Conservation (phyloP, 2,797 vertebrate species). For the Rhabdomys pumilio region DNA sequence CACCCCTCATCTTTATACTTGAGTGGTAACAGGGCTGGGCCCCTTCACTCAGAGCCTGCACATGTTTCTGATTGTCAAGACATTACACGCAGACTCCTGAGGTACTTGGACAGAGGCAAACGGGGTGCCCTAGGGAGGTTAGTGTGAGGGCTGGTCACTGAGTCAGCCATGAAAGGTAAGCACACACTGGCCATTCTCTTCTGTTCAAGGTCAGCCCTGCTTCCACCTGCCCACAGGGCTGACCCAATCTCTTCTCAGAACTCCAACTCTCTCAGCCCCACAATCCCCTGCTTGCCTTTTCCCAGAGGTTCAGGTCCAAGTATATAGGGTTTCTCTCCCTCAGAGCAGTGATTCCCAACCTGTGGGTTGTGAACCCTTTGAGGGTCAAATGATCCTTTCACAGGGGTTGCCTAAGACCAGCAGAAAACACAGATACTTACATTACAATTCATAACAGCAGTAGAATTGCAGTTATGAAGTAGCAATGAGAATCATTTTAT, state of each 20-base stretch:
- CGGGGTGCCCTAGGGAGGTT: neutral
- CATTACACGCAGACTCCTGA: neutral
- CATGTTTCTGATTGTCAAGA: neutral
- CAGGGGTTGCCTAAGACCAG: neutral
- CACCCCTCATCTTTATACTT: neutral
- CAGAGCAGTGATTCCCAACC: neutral
- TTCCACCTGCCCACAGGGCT: neutral
- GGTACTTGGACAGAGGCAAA: neutral
- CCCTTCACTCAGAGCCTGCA: neutral
- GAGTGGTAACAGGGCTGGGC: neutral
- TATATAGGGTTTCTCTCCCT: neutral
- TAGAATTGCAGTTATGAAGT: neutral
- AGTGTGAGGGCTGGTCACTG: neutral
- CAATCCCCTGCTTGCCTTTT: constrained; percentile 13
- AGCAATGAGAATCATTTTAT: neutral
- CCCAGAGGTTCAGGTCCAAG: neutral
- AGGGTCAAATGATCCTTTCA: neutral
- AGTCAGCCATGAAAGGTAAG: neutral
- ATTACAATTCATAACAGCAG: neutral
- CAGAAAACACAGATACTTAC: neutral
- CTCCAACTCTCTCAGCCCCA: neutral
- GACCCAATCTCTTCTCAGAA: constrained; percentile 29
- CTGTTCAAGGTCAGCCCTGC: neutral
- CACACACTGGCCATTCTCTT: neutral
- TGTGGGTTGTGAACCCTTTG: neutral